Evolutionary conservation across 2,888 invertebrate species (phyloP).

Genomic region (Folsomia manolachei): DNA sequence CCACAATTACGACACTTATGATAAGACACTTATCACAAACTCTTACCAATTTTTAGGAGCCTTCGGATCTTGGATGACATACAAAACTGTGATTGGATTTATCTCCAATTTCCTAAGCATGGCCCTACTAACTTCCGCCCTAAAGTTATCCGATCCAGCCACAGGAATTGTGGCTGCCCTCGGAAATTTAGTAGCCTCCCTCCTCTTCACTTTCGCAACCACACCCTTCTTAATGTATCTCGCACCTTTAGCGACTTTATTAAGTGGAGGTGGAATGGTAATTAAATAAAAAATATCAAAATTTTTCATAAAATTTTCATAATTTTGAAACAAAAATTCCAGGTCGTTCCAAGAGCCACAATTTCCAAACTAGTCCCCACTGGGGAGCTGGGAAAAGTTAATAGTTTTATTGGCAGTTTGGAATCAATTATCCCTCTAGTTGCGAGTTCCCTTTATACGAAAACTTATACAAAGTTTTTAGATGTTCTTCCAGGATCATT

Average conservation of each 20-base stretch:
- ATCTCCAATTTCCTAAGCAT: slow-evolving; percentile 46
- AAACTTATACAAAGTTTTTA: slow-evolving; percentile 63
- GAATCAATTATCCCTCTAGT: slow-evolving; percentile 66
- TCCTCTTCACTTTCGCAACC: slow-evolving; percentile 31
- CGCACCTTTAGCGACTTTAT: slow-evolving; percentile 35
- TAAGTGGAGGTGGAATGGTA: slow-evolving; percentile 38
- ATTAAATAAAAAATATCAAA: no score
- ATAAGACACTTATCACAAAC: no score
- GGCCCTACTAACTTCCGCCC: slow-evolving; percentile 34
- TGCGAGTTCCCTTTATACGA: slow-evolving; percentile 64
- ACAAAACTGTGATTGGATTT: slow-evolving; percentile 45
- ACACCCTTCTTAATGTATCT: slow-evolving; percentile 33
- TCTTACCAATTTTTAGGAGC: no score
- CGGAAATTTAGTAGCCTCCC: slow-evolving; percentile 24
- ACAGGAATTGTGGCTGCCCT: slow-evolving; percentile 38
- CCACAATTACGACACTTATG: no score
- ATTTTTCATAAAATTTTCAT: no score
- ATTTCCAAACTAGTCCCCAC: slow-evolving; percentile 72
- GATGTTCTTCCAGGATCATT: slow-evolving; percentile 61
- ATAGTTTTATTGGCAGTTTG: slow-evolving; percentile 65
- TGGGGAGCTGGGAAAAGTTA: slow-evolving; percentile 69
- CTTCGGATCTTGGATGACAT: slow-evolving; percentile 38
- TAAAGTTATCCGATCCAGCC: slow-evolving; percentile 36
- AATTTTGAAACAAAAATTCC: no score
- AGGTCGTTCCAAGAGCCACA: slow-evolving; percentile 64